These are phyloP conservation scores for Aeoliscus strigatus DNA, from an alignment of 2,797 vertebrate genomes.

Conservation along the genomic window DNA sequence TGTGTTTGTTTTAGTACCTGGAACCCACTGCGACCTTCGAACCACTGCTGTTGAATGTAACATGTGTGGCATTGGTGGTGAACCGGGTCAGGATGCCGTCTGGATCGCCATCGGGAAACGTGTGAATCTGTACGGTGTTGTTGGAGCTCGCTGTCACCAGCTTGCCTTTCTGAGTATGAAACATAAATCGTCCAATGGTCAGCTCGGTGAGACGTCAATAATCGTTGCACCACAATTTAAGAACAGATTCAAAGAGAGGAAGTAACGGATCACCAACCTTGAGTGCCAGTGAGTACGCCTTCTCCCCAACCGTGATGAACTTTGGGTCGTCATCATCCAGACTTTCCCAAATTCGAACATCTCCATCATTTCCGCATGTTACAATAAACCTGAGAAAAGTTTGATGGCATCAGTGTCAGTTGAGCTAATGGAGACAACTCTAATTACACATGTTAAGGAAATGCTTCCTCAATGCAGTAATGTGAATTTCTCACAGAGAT, in stretches of 20 bases:
- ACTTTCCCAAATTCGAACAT: constrained; percentile 92
- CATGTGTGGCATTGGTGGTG: constrained; percentile 87
- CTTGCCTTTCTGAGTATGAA: constrained; percentile 65
- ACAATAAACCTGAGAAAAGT: constrained; percentile 80
- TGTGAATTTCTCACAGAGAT: no score
- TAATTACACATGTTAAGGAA: no score
- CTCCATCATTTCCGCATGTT: constrained; percentile 92
- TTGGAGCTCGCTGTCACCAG: constrained; percentile 89
- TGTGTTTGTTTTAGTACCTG: constrained; percentile 69
- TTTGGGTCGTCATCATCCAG: constrained; percentile 94
- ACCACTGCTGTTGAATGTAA: constrained; percentile 82
- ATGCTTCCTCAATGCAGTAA: no score
- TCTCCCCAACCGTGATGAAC: constrained; percentile 92
- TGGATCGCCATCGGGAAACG: constrained; percentile 88
- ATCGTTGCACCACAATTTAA: not conserved
- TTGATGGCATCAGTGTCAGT: not conserved
- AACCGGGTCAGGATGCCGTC: constrained; percentile 96
- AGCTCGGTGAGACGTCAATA: no score
- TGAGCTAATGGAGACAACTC: no score
- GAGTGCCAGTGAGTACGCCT: constrained; percentile 87
- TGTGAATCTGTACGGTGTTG: constrained; percentile 90
- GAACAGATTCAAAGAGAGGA: not conserved
- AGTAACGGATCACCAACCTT: constrained; percentile 71
- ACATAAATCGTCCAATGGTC: no score
- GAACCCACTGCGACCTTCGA: constrained; percentile 86